phyloP scores from a whole-genome alignment of 2,113 vertebrate genomes.

The Ceratotherium simum region DNA sequence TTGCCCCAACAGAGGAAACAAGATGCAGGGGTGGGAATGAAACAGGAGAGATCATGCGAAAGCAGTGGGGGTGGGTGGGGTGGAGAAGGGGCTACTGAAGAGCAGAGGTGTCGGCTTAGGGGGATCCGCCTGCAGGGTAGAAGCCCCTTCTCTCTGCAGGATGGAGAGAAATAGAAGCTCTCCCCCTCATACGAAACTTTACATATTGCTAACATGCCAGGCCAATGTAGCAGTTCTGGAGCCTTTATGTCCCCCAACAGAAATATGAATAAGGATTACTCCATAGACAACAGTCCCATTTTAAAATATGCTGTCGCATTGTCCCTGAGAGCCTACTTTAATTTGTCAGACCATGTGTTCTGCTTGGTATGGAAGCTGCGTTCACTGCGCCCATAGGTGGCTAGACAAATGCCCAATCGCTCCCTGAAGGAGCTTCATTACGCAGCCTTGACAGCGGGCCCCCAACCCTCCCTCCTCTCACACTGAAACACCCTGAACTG shows the following conservation, averaged over 20 bases:
- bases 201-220: not conserved
- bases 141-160: not conserved
- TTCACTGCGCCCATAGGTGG: not conserved
- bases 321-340: constrained; percentile 48
- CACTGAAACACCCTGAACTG: not conserved
- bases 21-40: not conserved
- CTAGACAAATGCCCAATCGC: not conserved
- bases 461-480: not conserved
- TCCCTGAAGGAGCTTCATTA: not conserved
- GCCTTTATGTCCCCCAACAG: not conserved
- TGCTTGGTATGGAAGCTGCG: not conserved
- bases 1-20: not conserved
- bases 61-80: not conserved
- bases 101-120: not conserved
- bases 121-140: not conserved
- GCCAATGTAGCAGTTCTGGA: not conserved
- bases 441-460: not conserved
- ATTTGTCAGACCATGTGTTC: not conserved
- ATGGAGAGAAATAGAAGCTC: not conserved
- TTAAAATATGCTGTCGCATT: not conserved
- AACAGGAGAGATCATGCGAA: not conserved
- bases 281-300: not conserved
- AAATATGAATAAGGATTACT: not conserved
- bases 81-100: no score
- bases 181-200: not conserved